Evolutionary conservation across 2,888 invertebrate species (phyloP), one percentile per base, ranked within the genome.

Genomic region (Labia minor): DNA sequence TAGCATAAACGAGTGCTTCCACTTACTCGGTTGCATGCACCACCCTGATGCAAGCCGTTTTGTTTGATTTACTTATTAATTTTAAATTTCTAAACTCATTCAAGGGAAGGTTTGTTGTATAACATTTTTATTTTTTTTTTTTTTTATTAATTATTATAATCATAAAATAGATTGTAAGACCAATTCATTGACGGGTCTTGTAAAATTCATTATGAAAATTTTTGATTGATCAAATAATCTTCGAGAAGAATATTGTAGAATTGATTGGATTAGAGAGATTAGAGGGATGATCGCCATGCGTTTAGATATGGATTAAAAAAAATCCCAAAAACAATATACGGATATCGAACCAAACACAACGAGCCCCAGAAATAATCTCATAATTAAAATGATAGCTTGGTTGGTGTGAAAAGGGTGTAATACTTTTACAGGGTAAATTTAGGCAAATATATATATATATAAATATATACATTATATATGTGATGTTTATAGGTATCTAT

Each of bases 1-100:
- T 4, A 16, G 49, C 16, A 66, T 66, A 61, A 63, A 64, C 37
- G 68, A 67, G 65, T 61, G 64, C 64, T 26, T 26, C 26, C 49
- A 49, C 49, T 49, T 49, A 3, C 26, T 63, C 66, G 65, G 26
- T 21, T 64, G 64, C 65, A 65, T 66, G 64, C 67, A 67, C 49
- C 14, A 16, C 49, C 14, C 49, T 16, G 49, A 16, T 14, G 16
- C 49, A 8, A n/a, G n/a, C n/a, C n/a, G n/a, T n/a, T n/a, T n/a
- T n/a, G n/a, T n/a, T n/a, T n/a, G n/a, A n/a, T n/a, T n/a, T n/a
- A n/a, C n/a, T n/a, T n/a, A n/a, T n/a, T n/a, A n/a, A 8, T 26
- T 26, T 26, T 3, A 8, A 26, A 26, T 26, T 26, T 26, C 26
- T 26, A 26, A 8, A 26, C 26, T 26, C n/a, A n/a, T n/a, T n/a